Evolutionary conservation across 2,888 invertebrate genomes (phyloP), one percentile per base, ranked within the genome.

Genomic region (Aspidiotus rigidus): DNA sequence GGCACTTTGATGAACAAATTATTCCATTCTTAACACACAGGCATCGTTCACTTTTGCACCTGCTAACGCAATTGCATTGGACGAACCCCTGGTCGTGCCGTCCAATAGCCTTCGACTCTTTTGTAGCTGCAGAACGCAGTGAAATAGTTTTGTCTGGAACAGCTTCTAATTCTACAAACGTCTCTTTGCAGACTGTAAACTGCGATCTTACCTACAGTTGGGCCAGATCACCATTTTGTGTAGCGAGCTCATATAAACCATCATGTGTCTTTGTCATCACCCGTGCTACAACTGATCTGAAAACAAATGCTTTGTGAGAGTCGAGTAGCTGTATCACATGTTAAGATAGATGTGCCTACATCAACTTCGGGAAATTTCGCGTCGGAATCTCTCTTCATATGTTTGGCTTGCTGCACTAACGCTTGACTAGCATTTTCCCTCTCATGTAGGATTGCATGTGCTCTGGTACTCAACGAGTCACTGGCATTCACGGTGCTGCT

Each of bases 101-200:
- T 44, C 49, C 49, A 44, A 44, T 44, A 44, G 49, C 49, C 49
- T 44, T 44, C 49, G 49, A 44, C 49, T 44, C 49, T 44, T 44
- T 44, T 11, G 49, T 44, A 44, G 49, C 49, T 44, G 49, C 49
- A 44, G 49, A 44, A 44, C 49, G 49, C 49, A 44, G 49, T 44
- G 49, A 44, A 44, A 44, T 44, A 8, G 49, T 44, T 44, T 44
- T 11, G 49, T 11, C 49, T 44, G 49, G 49, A 10, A 44, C 11
- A 44, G 8, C 49, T 44, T 44, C 49, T 44, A 44, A 44, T 44
- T 44, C 49, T 44, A 44, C 11, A 11, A 44, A 44, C 49, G 49
- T 44, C 49, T 44, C 49, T 44, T 44, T 44, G 49, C 49, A 44
- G 49, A 44, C 49, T 44, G 49, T 44, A 44, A 44, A 44, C 49